phyloP scores from a whole-genome alignment of 2,113 vertebrate genomes.

The Catharus minimus region DNA sequence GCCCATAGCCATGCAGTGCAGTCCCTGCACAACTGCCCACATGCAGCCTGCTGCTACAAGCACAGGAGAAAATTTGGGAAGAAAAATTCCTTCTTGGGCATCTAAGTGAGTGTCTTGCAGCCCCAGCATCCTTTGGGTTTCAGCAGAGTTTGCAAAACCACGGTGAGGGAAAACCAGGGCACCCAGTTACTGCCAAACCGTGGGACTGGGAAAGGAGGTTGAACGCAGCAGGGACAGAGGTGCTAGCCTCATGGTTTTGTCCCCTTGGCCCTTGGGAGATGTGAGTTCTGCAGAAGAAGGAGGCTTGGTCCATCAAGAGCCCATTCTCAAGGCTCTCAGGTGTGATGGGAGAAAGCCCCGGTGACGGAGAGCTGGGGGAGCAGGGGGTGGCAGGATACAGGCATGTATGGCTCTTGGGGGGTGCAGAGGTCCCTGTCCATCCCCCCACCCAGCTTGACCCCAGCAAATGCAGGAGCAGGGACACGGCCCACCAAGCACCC shows the following conservation, averaged over 20 bases:
- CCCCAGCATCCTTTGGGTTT: neutral
- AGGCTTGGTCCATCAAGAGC: neutral
- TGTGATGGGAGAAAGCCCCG: neutral
- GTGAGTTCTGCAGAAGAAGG: neutral
- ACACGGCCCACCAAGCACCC: neutral
- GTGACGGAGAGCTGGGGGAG: neutral
- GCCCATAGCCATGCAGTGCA: rapidly evolving
- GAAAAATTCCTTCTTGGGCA: neutral
- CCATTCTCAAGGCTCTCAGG: neutral
- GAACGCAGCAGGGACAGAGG: neutral
- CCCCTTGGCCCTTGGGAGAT: no score
- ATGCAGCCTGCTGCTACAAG: neutral
- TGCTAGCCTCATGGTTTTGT: neutral
- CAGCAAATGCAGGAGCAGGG: neutral
- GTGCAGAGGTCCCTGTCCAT: neutral
- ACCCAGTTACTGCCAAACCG: neutral
- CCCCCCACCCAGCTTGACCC: neutral
- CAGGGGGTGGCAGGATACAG: neutral
- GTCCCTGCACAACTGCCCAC: neutral
- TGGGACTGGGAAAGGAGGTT: neutral
- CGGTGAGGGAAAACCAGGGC: rapidly evolving
- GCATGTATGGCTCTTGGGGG: rapidly evolving
- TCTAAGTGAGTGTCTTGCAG: neutral
- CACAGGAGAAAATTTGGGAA: neutral
- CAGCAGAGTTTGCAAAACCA: neutral